A percentile compares a stretch with the other conserved stretches of the same genome.
Conservation (phyloP, 2,113 vertebrate genomes). For the Chroicocephalus ridibundus region DNA sequence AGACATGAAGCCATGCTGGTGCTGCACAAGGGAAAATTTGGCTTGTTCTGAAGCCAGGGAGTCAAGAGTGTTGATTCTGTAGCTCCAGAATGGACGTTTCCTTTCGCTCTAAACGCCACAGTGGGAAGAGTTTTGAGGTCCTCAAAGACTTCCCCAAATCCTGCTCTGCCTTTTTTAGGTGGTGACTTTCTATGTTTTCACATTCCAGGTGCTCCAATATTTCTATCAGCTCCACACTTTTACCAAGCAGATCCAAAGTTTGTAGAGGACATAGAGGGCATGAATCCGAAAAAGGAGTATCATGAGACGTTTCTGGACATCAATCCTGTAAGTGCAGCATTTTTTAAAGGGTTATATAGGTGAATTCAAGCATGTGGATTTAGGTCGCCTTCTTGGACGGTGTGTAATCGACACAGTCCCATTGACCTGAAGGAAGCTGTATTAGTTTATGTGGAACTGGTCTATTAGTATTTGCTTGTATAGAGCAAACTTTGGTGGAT, state of each 20-base stretch:
- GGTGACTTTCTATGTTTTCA: background rate
- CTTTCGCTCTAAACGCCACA: background rate
- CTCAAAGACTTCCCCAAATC: background rate
- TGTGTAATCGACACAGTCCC: rapidly evolving
- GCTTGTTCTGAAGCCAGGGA: background rate
- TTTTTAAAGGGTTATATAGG: background rate
- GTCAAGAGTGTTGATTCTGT: background rate
- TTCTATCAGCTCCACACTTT: constrained; percentile 95
- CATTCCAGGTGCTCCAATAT: constrained; percentile 86
- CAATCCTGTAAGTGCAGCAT: constrained; percentile 84
- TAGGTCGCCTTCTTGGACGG: background rate
- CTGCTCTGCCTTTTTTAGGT: background rate
- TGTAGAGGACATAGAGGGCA: constrained; percentile 80
- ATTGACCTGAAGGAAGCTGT: background rate
- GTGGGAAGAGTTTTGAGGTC: background rate
- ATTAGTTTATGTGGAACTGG: background rate
- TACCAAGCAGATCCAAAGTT: constrained; percentile 88
- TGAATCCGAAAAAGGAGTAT: constrained; percentile 84
- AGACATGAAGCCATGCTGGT: background rate
- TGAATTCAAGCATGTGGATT: background rate
- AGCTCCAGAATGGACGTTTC: background rate
- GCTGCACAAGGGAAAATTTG: background rate
- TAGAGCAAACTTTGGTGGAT: background rate
- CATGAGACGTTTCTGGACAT: constrained; percentile 89
- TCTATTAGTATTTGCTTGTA: background rate